Evolutionary conservation across 2,888 invertebrate genomes (phyloP).

Genomic region (Helobdella robusta): DNA sequence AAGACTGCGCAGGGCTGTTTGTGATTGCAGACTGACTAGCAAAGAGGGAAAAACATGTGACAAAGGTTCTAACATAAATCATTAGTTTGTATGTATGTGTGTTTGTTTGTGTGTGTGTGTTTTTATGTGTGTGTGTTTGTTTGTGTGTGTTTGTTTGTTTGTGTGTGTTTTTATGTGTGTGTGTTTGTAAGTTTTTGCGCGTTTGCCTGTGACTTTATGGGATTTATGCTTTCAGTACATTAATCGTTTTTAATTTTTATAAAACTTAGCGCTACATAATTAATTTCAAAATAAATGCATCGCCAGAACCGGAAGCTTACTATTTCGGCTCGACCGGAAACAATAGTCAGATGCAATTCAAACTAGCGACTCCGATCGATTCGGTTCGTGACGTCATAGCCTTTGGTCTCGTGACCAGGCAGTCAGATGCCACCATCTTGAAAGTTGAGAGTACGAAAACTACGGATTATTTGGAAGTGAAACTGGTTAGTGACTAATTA

Average conservation of each 20-base stretch:
- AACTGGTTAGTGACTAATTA: slow-evolving; percentile 39
- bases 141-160: no score
- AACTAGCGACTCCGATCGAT: slow-evolving; percentile 31
- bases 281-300: not conserved
- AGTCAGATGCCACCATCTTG: slow-evolving; percentile 40
- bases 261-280: not conserved
- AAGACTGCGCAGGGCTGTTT: slow-evolving; percentile 32
- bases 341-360: slow-evolving; percentile 39
- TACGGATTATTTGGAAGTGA: slow-evolving; percentile 43
- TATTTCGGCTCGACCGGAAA: slow-evolving; percentile 38
- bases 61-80: slow-evolving; percentile 37
- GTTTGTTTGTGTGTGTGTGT: not conserved
- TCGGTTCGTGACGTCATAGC: slow-evolving; percentile 41
- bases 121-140: not conserved
- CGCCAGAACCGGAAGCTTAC: slow-evolving; percentile 41
- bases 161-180: not conserved
- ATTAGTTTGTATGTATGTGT: not conserved
- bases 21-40: slow-evolving; percentile 44
- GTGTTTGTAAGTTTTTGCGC: not conserved
- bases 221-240: no score
- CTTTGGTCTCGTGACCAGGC: slow-evolving; percentile 46
- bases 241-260: no score
- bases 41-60: slow-evolving; percentile 39
- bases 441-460: slow-evolving; percentile 39
- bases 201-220: no score